A percentile compares a stretch with the other conserved stretches of the same genome.
phyloP scores from a whole-genome alignment of 2,888 invertebrate genomes.

The Hydroisotoma schaefferi region DNA sequence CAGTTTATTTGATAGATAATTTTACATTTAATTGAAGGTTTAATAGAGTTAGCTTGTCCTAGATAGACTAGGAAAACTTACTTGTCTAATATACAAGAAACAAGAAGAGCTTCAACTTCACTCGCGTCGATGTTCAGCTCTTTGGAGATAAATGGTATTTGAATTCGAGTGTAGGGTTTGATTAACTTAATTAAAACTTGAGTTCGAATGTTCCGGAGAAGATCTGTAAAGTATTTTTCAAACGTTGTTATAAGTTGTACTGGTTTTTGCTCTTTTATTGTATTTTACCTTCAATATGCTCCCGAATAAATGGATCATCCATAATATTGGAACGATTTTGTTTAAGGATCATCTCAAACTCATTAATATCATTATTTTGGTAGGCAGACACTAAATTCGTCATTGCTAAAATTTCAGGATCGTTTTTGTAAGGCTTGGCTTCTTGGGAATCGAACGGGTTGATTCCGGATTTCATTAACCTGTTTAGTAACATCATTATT shows the following conservation, averaged over 20 bases:
- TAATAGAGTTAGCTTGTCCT: background rate
- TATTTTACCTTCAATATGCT: slow-evolving; percentile 82
- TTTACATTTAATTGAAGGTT: background rate
- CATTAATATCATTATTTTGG: slow-evolving; percentile 97
- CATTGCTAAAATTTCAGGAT: slow-evolving; percentile 98
- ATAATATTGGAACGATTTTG: slow-evolving; percentile 93
- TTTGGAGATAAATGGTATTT: slow-evolving; percentile 95
- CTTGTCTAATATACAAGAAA: slow-evolving; percentile 97
- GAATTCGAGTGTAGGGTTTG: slow-evolving; percentile 95
- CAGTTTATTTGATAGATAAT: background rate
- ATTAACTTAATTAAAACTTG: slow-evolving; percentile 96
- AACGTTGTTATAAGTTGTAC: background rate
- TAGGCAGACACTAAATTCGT: slow-evolving; percentile 92
- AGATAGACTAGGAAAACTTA: slow-evolving; percentile 53
- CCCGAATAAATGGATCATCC: slow-evolving; percentile 98
- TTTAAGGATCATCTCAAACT: slow-evolving; percentile 93
- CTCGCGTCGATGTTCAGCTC: slow-evolving; percentile 87
- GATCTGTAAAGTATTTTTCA: slow-evolving; percentile 60
- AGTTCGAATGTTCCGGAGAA: slow-evolving; percentile 91
- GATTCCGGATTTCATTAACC: slow-evolving; percentile 98
- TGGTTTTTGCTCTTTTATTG: background rate
- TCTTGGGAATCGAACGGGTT: slow-evolving; percentile 99
- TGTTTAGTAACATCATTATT: slow-evolving; percentile 51
- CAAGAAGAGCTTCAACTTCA: slow-evolving; percentile 93
- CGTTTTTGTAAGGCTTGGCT: slow-evolving; percentile 99